Evolutionary conservation across 2,797 vertebrate species (phyloP).

Genomic region (Danio jaintianensis): DNA sequence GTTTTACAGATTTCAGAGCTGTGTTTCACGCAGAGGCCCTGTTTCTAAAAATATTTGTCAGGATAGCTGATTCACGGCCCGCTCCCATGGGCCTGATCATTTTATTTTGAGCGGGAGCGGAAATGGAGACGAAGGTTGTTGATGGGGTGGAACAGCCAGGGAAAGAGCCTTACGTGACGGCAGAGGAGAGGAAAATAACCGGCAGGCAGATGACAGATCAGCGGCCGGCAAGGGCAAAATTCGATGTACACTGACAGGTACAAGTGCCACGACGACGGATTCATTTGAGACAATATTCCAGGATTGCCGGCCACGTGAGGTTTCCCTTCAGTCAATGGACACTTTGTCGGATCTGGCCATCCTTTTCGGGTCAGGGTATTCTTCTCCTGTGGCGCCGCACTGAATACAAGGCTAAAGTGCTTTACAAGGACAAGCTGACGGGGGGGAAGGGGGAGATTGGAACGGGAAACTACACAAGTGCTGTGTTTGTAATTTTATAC

Average conservation of each 20-base stretch:
- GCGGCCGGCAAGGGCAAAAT: slow-evolving; percentile 50
- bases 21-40: neutral
- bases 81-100: slow-evolving; percentile 24
- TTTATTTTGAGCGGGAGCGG: slow-evolving; percentile 46
- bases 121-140: slow-evolving; percentile 38
- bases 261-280: slow-evolving; percentile 71
- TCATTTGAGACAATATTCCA: slow-evolving; percentile 65
- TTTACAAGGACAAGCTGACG: slow-evolving; percentile 29
- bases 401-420: slow-evolving; percentile 40
- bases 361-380: slow-evolving; percentile 56
- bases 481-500: slow-evolving; percentile 56
- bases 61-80: slow-evolving; percentile 39
- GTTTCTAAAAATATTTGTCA: slow-evolving; percentile 50
- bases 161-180: slow-evolving; percentile 44
- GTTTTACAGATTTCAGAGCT: slow-evolving; percentile 2
- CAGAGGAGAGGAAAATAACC: slow-evolving; percentile 50
- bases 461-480: slow-evolving; percentile 30
- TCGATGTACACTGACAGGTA: slow-evolving; percentile 70
- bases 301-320: slow-evolving; percentile 51
- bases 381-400: slow-evolving; percentile 55
- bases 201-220: slow-evolving; percentile 46
- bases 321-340: slow-evolving; percentile 66
- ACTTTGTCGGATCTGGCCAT: slow-evolving; percentile 56
- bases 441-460: slow-evolving; percentile 31
- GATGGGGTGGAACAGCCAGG: slow-evolving; percentile 16